Percentiles rank a stretch among this genome's conserved stretches.
These are phyloP conservation scores for Fringilla coelebs DNA, from an alignment of 2,797 vertebrate species.

Conservation along the genomic window DNA sequence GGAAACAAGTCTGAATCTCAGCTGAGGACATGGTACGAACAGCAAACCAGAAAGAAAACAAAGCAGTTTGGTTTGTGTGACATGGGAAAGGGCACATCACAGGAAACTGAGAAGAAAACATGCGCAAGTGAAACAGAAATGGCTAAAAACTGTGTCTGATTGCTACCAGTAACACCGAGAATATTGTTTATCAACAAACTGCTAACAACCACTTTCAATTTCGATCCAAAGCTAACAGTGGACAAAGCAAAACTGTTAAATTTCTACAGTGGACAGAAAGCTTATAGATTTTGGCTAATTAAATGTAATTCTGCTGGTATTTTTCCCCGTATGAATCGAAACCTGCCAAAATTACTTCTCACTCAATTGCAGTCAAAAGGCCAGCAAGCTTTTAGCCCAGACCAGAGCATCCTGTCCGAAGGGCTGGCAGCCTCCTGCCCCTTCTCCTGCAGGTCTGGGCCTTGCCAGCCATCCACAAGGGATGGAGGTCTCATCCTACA, in stretches of 20 bases:
- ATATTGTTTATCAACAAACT: neutral
- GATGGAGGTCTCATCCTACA: neutral
- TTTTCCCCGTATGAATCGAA: neutral
- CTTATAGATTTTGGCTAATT: neutral
- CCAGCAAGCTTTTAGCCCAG: neutral
- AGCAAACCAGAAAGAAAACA: neutral
- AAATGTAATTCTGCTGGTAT: neutral
- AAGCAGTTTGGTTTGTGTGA: neutral
- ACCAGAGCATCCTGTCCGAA: neutral
- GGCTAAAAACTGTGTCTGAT: neutral
- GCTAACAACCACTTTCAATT: neutral
- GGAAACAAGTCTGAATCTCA: slow-evolving; percentile 17
- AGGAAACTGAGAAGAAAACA: neutral
- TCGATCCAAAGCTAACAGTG: neutral
- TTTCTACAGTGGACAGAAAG: neutral
- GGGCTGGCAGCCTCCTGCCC: neutral
- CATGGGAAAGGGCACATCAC: neutral
- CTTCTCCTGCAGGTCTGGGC: neutral
- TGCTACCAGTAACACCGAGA: neutral
- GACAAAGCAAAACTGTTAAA: neutral
- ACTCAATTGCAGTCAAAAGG: neutral
- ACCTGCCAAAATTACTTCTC: neutral
- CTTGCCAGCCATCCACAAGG: fast-evolving
- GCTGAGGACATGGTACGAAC: neutral
- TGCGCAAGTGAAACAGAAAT: neutral